Evolutionary conservation across 2,797 vertebrate genomes (phyloP).

Genomic region (Syngnathus rostellatus): DNA sequence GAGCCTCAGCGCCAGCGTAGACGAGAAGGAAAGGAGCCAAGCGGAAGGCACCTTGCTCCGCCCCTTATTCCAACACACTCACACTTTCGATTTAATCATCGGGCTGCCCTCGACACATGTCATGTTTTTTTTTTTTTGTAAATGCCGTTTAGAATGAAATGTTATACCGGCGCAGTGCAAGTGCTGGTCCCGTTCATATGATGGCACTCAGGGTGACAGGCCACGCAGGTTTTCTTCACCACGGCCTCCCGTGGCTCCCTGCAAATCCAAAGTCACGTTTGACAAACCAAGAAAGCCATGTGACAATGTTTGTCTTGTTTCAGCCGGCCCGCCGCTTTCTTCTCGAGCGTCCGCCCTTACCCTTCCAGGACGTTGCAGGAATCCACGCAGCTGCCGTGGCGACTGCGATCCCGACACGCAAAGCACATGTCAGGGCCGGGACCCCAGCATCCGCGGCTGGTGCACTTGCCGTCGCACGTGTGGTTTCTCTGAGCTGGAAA

Average conservation of each 20-base stretch:
- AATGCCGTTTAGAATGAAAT: not conserved
- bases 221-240: slow-evolving; percentile 73
- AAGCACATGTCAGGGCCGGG: slow-evolving; percentile 82
- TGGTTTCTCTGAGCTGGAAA: slow-evolving; percentile 64
- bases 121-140: not conserved
- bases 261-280: slow-evolving; percentile 49
- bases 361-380: slow-evolving; percentile 83
- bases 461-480: slow-evolving; percentile 79
- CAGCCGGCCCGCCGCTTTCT: not conserved
- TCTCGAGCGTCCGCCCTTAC: slow-evolving; percentile 57
- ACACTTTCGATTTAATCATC: slow-evolving; percentile 11
- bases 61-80: slow-evolving; percentile 27
- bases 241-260: slow-evolving; percentile 82
- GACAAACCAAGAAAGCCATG: slow-evolving; percentile 61
- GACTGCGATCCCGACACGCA: slow-evolving; percentile 73
- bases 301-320: slow-evolving; percentile 6
- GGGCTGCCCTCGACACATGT: slow-evolving; percentile 13
- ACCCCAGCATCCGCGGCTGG: slow-evolving; percentile 87
- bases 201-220: slow-evolving; percentile 84
- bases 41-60: slow-evolving; percentile 22
- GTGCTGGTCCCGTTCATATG: slow-evolving; percentile 69
- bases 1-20: not conserved
- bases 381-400: slow-evolving; percentile 76
- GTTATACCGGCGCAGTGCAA: slow-evolving; percentile 79
- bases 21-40: slow-evolving; percentile 14